These are phyloP conservation scores for Andrena cerasifolii DNA, from an alignment of 1,140 invertebrate genomes.

Conservation along the genomic window DNA sequence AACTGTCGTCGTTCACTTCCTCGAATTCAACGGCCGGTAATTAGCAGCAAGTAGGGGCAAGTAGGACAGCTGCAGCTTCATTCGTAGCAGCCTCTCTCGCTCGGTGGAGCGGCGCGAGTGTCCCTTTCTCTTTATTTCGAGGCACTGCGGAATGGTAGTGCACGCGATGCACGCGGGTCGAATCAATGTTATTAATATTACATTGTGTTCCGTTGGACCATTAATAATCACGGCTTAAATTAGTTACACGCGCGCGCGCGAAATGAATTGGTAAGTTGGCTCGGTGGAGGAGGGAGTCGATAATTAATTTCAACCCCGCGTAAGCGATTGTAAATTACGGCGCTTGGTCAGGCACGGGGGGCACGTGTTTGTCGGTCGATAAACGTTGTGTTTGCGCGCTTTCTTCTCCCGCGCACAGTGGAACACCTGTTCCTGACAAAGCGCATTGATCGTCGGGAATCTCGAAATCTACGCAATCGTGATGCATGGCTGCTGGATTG, in stretches of 20 bases:
- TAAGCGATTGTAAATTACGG: slow-evolving; percentile 49
- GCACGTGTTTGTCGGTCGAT: slow-evolving; percentile 21
- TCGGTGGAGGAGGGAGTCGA: neutral
- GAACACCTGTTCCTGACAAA: neutral
- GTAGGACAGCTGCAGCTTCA: too few species aligned
- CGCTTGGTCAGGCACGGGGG: slow-evolving; percentile 21
- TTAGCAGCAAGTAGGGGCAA: too few species aligned
- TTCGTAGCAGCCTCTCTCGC: too few species aligned
- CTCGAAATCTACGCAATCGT: too few species aligned
- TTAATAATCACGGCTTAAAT: slow-evolving; percentile 55
- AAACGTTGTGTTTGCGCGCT: slow-evolving; percentile 23
- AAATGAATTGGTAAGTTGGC: slow-evolving; percentile 56
- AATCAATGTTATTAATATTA: slow-evolving; percentile 56
- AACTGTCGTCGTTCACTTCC: neutral
- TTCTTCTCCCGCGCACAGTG: neutral
- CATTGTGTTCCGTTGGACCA: slow-evolving; percentile 46
- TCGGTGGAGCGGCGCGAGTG: too few species aligned
- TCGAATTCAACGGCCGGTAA: slow-evolving; percentile 21
- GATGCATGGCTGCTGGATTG: too few species aligned
- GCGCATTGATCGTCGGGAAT: neutral
- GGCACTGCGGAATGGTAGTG: neutral
- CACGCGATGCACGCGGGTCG: neutral
- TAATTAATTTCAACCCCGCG: slow-evolving; percentile 52
- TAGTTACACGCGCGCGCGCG: slow-evolving; percentile 51
- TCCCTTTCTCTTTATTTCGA: too few species aligned